Base-by-base conservation (phyloP, 2,888 invertebrate species). In the Aphrophora alni region DNA sequence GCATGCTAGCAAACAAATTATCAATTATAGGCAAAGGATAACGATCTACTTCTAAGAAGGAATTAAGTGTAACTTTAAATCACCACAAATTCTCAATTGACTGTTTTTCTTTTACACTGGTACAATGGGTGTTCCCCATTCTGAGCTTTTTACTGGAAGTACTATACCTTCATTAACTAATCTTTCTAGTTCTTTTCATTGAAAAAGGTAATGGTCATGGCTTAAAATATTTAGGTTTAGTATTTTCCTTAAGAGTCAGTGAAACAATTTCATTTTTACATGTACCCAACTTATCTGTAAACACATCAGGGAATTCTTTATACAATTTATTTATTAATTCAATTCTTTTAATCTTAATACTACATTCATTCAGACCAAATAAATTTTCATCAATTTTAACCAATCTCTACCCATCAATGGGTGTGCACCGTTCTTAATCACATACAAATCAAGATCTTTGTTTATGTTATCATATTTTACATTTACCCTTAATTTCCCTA, bases 91-190 rank as follows among this genome's bases (percentile, higher is more conserved):
- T 14, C 87, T 38, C 8, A 87, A 82, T 38, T 80, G 33, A 0
- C 86, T 87, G 80, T 87, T 84, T 24, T 82, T 84, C 82, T 88
- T 88, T 0, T 86, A 78, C 0, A 88, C 85, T 0, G 87, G 86
- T 0, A 88, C 87, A 8, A 88, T 85, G 0, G 87, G 88, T 7
- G 86, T 86, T 14, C 83, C 87, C 86, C 86, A 87, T 12, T 83
- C 82, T 26, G 82, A 80, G 72, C 81, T 81, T 68, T 83, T 80
- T 21, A 86, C 84, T 75, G 81, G 81, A 7, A 44, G 70, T 1
- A 87, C 80, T 17, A 85, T 81, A 14, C 83, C 83, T 3, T 78
- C 27, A 0, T 81, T n/a, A 10, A 82, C 84, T 80, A 86, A 77
- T 27, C 78, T 26, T 0, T 85, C 81, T 12, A 87, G 27, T 82